A percentile compares a stretch with the other conserved stretches of the same genome.
phyloP scores from a whole-genome alignment of 2,113 vertebrate genomes.

The Tenebrosternarchus preto region DNA sequence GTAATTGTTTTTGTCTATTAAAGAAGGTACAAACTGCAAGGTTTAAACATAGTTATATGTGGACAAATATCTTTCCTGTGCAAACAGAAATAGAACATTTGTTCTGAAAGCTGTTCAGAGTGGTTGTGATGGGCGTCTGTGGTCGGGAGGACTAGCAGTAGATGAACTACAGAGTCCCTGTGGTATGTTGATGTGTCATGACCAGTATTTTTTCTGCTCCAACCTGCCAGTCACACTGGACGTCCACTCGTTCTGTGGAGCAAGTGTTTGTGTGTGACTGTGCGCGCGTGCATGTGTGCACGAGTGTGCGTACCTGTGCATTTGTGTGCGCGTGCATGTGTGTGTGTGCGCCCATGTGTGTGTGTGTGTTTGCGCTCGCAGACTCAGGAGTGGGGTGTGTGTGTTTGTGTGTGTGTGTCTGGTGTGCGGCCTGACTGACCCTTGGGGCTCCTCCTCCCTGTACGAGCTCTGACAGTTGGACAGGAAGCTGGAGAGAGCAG shows the following conservation, averaged over 20 bases:
- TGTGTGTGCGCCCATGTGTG: no score
- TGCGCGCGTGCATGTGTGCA: constrained; percentile 20
- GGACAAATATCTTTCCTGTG: not conserved
- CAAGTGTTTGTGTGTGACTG: constrained; percentile 5
- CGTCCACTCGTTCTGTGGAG: not conserved
- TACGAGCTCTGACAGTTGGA: constrained; percentile 51
- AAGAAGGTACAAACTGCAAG: not conserved
- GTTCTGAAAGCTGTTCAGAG: constrained; percentile 3
- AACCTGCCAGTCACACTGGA: constrained; percentile 41
- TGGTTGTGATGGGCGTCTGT: constrained; percentile 9
- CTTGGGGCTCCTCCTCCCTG: constrained; percentile 38
- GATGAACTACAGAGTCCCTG: not conserved
- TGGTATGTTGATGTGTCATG: constrained; percentile 20
- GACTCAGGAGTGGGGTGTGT: constrained; percentile 5
- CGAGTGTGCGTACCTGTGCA: not conserved
- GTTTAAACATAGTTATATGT: not conserved
- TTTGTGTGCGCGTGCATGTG: no score
- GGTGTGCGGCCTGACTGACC: constrained; percentile 33
- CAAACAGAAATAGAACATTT: constrained; percentile 5
- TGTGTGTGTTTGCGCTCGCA: constrained; percentile 14
- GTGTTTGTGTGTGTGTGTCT: constrained; percentile 21
- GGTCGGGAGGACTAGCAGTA: constrained; percentile 7
- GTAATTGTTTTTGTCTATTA: not conserved
- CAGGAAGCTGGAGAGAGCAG: constrained; percentile 42
- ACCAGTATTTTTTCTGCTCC: constrained; percentile 30